These are phyloP conservation scores for Chaetodon trifascialis DNA, from an alignment of 2,113 vertebrate species.

Conservation along the genomic window DNA sequence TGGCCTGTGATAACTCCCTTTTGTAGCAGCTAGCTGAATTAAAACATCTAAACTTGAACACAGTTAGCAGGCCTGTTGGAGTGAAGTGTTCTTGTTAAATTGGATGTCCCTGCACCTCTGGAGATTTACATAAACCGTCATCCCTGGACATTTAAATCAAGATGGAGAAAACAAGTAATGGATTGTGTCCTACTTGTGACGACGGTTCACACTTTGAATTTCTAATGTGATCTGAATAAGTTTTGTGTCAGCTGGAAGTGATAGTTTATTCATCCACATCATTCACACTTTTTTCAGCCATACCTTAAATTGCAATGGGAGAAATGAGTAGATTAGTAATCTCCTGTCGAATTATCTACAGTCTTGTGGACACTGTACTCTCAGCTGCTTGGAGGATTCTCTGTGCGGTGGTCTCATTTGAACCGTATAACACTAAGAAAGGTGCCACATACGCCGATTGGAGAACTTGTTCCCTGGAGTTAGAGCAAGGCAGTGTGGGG, in stretches of 20 bases:
- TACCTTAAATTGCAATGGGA: not conserved
- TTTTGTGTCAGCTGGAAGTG: not conserved
- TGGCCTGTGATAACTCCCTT: not conserved
- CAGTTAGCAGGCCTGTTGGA: no score
- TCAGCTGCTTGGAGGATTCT: not conserved
- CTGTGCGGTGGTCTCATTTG: not conserved
- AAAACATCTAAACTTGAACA: no score
- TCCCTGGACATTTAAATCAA: not conserved
- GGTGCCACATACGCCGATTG: not conserved
- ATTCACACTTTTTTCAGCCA: not conserved
- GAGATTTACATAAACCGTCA: not conserved
- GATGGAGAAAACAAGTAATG: not conserved
- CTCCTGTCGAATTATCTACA: not conserved
- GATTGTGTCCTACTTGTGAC: no score
- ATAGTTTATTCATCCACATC: not conserved
- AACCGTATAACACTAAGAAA: not conserved
- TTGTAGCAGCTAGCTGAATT: no score
- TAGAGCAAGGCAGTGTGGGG: slow-evolving; percentile 2
- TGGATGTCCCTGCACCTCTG: not conserved
- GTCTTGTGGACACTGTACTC: not conserved
- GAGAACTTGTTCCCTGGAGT: not conserved
- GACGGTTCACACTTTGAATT: no score
- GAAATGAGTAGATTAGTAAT: not conserved
- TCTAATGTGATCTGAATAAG: no score
- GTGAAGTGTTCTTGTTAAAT: not conserved